Conservation (phyloP, 2,888 invertebrate species). For the Acanthoscelides obtectus region DNA sequence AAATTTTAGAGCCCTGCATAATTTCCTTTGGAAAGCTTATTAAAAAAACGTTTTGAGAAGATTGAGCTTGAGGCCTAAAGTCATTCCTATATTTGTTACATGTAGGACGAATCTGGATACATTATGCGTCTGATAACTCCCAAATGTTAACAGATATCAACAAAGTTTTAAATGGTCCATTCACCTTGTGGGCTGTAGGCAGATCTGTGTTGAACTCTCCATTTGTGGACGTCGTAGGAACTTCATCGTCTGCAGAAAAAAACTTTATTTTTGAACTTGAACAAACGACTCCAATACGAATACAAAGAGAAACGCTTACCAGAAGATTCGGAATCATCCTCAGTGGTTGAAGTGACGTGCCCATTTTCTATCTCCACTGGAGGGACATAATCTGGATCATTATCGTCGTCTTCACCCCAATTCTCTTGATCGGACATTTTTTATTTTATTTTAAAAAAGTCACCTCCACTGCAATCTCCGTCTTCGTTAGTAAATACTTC, state of each 20-base stretch:
- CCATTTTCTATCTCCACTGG: constrained; percentile 35
- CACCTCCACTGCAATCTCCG: neutral
- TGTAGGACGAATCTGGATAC: too few relatives aligned
- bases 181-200: constrained; percentile 43
- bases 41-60: too few relatives aligned
- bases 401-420: constrained; percentile 25
- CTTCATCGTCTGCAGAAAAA: constrained; percentile 27
- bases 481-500: neutral
- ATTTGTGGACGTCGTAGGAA: constrained; percentile 21
- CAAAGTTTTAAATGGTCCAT: neutral
- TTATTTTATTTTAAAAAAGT: neutral
- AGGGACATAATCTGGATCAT: constrained; percentile 21
- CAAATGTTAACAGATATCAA: neutral
- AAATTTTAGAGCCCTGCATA: too few relatives aligned
- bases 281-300: neutral
- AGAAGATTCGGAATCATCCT: constrained; percentile 20
- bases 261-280: neutral
- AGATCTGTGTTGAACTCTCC: constrained; percentile 42
- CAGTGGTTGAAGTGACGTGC: constrained; percentile 28
- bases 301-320: constrained; percentile 15
- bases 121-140: too few relatives aligned
- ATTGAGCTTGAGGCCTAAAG: too few relatives aligned
- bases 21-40: too few relatives aligned
- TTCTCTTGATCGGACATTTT: constrained; percentile 25
- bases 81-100: too few relatives aligned